Evolutionary conservation across 2,113 vertebrate genomes (phyloP).

Genomic region (Isurus oxyrinchus): DNA sequence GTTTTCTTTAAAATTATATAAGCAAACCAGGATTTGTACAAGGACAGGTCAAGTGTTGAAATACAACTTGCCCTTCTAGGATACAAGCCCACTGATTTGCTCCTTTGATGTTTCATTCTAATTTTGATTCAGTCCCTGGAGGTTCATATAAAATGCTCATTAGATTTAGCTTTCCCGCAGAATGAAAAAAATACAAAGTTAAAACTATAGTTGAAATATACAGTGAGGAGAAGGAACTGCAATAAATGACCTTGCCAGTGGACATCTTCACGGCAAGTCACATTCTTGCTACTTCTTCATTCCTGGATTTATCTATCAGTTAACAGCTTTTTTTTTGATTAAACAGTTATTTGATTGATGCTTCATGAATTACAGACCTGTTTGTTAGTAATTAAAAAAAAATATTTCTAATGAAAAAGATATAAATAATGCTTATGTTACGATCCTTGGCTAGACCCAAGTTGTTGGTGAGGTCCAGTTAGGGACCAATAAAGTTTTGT

Average conservation of each 20-base stretch:
- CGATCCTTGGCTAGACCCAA: too few species aligned
- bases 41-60: neutral
- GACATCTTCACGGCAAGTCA: neutral
- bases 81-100: neutral
- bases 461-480: too few species aligned
- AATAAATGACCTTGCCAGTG: neutral
- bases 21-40: neutral
- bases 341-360: neutral
- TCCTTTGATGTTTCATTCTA: neutral
- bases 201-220: neutral
- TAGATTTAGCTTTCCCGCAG: neutral
- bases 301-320: neutral
- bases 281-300: neutral
- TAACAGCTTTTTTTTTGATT: neutral
- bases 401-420: neutral
- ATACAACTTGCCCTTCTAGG: neutral
- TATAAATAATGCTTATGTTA: neutral
- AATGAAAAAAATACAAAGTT: neutral
- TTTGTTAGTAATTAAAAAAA: neutral
- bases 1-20: neutral
- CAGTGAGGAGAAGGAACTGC: neutral
- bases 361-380: neutral
- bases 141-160: neutral
- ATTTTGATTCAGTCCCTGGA: neutral
- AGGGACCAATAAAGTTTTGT: too few species aligned